Base-by-base conservation (phyloP, 2,797 vertebrate species). In the Pristis pectinata region DNA sequence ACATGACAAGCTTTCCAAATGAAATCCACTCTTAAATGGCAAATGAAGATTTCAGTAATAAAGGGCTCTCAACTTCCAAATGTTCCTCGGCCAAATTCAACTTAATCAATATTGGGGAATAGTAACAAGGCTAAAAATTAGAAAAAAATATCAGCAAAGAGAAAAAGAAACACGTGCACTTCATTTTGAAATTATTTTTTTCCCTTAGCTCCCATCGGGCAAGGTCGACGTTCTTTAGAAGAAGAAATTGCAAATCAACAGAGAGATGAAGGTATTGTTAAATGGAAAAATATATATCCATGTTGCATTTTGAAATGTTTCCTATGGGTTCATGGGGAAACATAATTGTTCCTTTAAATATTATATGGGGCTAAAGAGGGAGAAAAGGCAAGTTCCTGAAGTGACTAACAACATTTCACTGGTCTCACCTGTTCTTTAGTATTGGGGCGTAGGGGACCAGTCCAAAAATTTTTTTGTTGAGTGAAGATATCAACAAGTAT, bases 201-300 rank as follows among this genome's bases (percentile, higher is more conserved):
- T 64, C 61, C 56, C 59, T n/a, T 67, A 91, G 87, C n/a, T 87
- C 0, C 30, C 9, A 10, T 1, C 3, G 61, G 61, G 8, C 87
- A 91, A 27, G 87, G 87, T 24, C 61, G 87, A 24, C n/a, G n/a
- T 37, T 0, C 0, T 13, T 0, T 30, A 11, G 87, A 91, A 37
- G 87, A 67, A 24, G 87, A 91, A 11, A 9, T 0, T 91, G n/a
- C 24, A 11, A 41, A 10, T 24, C n/a, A 24, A 17, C n/a, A 67
- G 37, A 91, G n/a, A 67, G 87, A 91, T 41, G 87, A 91, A 91
- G 87, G 87, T 91, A 67, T 4, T 67, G 87, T 41, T 64, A 67
- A 61, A 67, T 67, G 6, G 19, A 89, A 34, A 19, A 17, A 22
- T 24, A 27, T 4, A 41, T 37, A 11, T 67, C 41, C n/a, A 8